Evolutionary conservation across 2,797 vertebrate genomes (phyloP).

Genomic region (Peromyscus attwateri): DNA sequence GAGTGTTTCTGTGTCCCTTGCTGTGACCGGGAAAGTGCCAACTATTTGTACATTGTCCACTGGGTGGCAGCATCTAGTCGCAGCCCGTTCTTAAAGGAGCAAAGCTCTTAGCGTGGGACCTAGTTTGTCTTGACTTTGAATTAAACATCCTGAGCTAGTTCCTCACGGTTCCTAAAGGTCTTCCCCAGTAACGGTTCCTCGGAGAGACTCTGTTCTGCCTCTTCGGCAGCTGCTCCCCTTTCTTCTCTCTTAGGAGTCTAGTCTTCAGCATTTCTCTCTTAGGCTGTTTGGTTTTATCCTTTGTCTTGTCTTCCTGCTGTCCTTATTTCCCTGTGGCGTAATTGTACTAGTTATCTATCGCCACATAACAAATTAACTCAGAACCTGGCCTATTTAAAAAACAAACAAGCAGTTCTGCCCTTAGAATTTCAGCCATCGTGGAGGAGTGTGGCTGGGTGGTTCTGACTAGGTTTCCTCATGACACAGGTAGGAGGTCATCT

Average conservation of each 20-base stretch:
- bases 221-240: not conserved
- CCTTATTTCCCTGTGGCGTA: not conserved
- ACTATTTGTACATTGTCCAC: conserved; percentile 73
- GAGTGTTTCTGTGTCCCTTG: not conserved
- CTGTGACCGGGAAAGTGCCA: not conserved
- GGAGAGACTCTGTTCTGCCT: not conserved
- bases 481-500: too few species aligned
- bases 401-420: not conserved
- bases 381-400: not conserved
- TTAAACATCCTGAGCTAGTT: not conserved
- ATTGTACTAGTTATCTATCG: not conserved
- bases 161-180: not conserved
- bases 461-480: not conserved
- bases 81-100: not conserved
- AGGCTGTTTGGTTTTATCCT: not conserved
- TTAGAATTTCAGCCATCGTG: not conserved
- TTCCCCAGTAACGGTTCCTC: not conserved
- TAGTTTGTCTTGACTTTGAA: conserved; percentile 27
- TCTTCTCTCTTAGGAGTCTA: not conserved
- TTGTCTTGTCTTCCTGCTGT: not conserved
- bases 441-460: not conserved
- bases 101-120: not conserved
- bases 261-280: not conserved
- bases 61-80: conserved; percentile 86
- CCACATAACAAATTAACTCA: not conserved